Evolutionary conservation across 2,113 vertebrate species (phyloP).

Genomic region (Microtus montanus): DNA sequence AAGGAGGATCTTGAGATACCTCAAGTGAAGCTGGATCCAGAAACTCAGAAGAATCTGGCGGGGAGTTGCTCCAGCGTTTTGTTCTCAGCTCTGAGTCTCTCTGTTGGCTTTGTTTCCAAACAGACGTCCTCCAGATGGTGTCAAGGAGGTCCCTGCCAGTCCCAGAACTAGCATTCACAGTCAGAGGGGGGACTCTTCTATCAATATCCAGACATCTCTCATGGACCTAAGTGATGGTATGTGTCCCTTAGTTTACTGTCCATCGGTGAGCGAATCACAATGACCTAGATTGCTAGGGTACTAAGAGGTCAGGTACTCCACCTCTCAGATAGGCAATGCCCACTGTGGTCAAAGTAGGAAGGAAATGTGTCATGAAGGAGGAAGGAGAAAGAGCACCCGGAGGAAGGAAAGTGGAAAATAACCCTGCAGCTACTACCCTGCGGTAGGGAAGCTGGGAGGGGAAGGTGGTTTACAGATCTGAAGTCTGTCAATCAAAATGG

Average conservation of each 20-base stretch:
- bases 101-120: constrained; percentile 3
- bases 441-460: not conserved
- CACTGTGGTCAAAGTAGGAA: not conserved
- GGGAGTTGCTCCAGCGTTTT: not conserved
- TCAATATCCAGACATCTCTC: not conserved
- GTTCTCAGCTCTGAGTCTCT: not conserved
- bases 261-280: not conserved
- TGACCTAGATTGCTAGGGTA: not conserved
- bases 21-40: not conserved
- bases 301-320: not conserved
- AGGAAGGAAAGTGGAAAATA: not conserved
- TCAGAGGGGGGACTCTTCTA: not conserved
- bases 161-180: not conserved
- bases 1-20: not conserved
- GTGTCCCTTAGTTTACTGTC: not conserved
- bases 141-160: not conserved
- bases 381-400: not conserved
- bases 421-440: not conserved
- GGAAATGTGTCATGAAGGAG: not conserved
- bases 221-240: not conserved
- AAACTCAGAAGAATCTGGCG: not conserved
- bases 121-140: not conserved
- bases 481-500: not conserved
- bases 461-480: not conserved
- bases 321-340: not conserved